Percentiles rank a stretch among this genome's conserved stretches.
Conservation (phyloP, 2,113 vertebrate genomes). For the Pterocles burchelli region DNA sequence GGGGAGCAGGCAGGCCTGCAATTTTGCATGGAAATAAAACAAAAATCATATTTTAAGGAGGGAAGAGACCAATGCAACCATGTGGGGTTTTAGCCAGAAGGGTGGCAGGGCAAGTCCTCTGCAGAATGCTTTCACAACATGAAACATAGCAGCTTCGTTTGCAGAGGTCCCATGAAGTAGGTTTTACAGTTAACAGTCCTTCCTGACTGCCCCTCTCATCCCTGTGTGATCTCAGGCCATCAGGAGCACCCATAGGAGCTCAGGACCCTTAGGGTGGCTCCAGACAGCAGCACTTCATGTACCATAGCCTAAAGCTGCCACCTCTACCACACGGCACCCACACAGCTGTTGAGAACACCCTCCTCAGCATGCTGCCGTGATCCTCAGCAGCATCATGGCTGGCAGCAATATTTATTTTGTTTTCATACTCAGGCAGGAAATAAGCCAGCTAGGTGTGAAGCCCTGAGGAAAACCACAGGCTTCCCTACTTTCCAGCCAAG, state of each 20-base stretch:
- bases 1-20: not conserved
- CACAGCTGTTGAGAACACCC: not conserved
- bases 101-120: not conserved
- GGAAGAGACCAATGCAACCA: not conserved
- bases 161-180: not conserved
- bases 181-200: not conserved
- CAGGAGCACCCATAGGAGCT: not conserved
- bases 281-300: not conserved
- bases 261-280: not conserved
- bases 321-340: not conserved
- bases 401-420: conserved; percentile 25
- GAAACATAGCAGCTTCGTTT: not conserved
- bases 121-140: not conserved
- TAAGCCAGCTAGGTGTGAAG: not conserved
- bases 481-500: not conserved
- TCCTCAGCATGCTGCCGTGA: conserved; percentile 9
- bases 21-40: not conserved
- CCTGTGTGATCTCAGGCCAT: not conserved
- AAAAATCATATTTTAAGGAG: not conserved
- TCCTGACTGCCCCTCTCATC: not conserved
- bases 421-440: not conserved
- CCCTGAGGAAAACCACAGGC: conserved; percentile 12
- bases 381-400: not conserved
- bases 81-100: not conserved
- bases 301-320: not conserved